Percentiles rank a stretch among this genome's conserved stretches.
Conservation (phyloP, 2,113 vertebrate genomes). For the Brachypodius melanocephalos region DNA sequence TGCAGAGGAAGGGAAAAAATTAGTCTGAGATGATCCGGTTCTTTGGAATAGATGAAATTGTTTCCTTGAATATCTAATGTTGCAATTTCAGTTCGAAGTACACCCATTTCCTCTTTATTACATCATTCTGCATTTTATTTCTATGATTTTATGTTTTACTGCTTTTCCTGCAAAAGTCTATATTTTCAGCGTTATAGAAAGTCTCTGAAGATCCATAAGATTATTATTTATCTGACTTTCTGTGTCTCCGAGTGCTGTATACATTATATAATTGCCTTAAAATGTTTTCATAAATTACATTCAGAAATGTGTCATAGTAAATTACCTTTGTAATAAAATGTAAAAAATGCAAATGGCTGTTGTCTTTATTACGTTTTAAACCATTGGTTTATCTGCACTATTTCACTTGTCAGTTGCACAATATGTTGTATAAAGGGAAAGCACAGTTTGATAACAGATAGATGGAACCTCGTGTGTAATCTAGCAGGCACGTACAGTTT, state of each 20-base stretch:
- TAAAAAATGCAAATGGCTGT: constrained; percentile 94
- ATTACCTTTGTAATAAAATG: constrained; percentile 93
- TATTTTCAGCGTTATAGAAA: constrained; percentile 62
- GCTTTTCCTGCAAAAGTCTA: constrained; percentile 22
- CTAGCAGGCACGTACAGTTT: constrained; percentile 92
- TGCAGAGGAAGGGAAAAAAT: neutral
- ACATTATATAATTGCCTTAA: constrained; percentile 81
- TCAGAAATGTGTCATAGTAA: constrained; percentile 93
- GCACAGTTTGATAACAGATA: constrained; percentile 93
- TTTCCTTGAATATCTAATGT: constrained; percentile 58
- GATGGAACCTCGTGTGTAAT: constrained; percentile 93
- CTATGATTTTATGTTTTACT: constrained; percentile 68
- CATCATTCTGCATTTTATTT: constrained; percentile 65
- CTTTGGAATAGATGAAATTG: constrained; percentile 32
- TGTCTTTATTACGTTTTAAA: constrained; percentile 92
- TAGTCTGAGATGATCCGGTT: neutral
- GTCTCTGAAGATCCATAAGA: constrained; percentile 77
- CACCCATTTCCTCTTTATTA: constrained; percentile 60
- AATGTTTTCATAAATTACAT: constrained; percentile 86
- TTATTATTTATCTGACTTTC: constrained; percentile 79
- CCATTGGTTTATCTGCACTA: constrained; percentile 98
- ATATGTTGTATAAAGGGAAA: constrained; percentile 85
- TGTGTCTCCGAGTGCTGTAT: constrained; percentile 72
- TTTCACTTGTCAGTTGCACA: constrained; percentile 94
- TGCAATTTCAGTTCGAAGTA: constrained; percentile 37